Evolutionary conservation across 2,113 vertebrate genomes (phyloP).

Genomic region (Ceyx melanurus): DNA sequence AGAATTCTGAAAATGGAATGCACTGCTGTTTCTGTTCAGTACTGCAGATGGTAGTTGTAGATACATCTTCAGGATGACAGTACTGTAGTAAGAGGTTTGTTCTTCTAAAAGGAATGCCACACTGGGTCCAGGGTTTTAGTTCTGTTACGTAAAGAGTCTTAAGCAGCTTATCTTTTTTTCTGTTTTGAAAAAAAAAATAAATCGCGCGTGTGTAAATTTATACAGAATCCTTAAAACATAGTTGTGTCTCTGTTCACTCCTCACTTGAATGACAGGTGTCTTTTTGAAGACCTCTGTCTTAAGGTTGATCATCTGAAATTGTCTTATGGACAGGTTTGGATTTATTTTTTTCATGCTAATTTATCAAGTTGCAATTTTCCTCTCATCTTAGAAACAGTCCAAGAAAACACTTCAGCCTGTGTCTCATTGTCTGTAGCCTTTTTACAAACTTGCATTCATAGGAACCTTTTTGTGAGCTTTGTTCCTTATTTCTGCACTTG

Average conservation of each 20-base stretch:
- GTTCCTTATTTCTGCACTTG: background rate
- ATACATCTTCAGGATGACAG: background rate
- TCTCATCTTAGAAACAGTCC: background rate
- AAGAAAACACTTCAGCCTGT: background rate
- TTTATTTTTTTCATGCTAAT: background rate
- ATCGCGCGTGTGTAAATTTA: background rate
- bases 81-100: background rate
- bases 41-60: background rate
- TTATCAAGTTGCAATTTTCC: background rate
- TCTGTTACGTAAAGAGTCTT: background rate
- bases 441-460: background rate
- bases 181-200: background rate
- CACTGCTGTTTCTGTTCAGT: fast-evolving
- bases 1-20: background rate
- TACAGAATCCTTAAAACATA: background rate
- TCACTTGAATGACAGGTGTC: background rate
- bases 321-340: background rate
- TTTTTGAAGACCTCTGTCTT: background rate
- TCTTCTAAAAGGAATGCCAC: background rate
- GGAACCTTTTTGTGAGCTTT: background rate
- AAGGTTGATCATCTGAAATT: background rate
- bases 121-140: background rate
- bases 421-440: background rate
- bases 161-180: background rate
- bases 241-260: background rate